These are phyloP conservation scores for Triplophysa dalaica DNA, from an alignment of 2,113 vertebrate genomes.

Conservation along the genomic window DNA sequence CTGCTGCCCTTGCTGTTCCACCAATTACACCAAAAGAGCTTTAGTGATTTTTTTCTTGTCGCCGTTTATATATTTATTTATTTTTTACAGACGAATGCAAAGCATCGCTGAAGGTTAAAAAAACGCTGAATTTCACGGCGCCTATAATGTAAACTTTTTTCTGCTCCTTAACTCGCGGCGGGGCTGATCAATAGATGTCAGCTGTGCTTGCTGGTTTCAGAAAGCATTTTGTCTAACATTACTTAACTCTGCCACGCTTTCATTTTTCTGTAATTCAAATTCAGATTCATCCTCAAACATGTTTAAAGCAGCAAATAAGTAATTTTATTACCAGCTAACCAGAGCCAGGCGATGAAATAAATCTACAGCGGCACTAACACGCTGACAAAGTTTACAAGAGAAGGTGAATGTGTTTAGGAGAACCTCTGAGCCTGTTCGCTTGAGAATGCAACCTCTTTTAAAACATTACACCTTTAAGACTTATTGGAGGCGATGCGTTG, in stretches of 20 bases:
- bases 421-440: not conserved
- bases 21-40: constrained; percentile 84
- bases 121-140: constrained; percentile 76
- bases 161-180: constrained; percentile 40
- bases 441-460: not conserved
- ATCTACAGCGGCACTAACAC: constrained; percentile 28
- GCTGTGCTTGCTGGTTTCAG: constrained; percentile 60
- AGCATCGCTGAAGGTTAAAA: constrained; percentile 77
- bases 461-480: too few species aligned
- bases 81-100: constrained; percentile 76
- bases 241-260: constrained; percentile 51
- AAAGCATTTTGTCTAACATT: constrained; percentile 57
- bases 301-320: constrained; percentile 38
- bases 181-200: constrained; percentile 71
- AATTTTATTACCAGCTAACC: constrained; percentile 34
- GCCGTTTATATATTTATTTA: constrained; percentile 71
- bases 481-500: not conserved
- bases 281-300: not conserved
- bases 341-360: constrained; percentile 29
- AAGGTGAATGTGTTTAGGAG: constrained; percentile 16
- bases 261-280: constrained; percentile 38
- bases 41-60: constrained; percentile 71
- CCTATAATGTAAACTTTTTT: constrained; percentile 69
- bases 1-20: constrained; percentile 83
- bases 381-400: constrained; percentile 21